Conservation (phyloP, 53 echinoderm and acorn worm species). For the Crossaster papposus region DNA sequence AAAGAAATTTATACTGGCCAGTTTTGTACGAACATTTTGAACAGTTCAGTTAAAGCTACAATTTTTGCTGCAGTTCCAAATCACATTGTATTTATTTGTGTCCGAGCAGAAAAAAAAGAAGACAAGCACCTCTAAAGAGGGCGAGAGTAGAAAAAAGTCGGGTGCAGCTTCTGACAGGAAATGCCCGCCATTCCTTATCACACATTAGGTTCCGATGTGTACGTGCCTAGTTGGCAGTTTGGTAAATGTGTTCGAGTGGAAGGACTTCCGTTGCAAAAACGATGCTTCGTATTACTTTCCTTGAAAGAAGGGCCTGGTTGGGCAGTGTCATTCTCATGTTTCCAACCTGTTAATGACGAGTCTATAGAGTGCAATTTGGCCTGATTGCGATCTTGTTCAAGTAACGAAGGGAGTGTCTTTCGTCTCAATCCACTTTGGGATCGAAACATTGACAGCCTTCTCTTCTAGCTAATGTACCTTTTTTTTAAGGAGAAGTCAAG, state of each 20-base stretch:
- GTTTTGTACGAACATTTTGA: too few relatives aligned
- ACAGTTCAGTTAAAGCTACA: too few relatives aligned
- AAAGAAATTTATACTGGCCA: too few relatives aligned
- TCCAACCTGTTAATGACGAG: neutral
- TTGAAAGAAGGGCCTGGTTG: neutral
- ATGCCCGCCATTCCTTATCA: neutral
- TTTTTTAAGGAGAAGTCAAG: too few relatives aligned
- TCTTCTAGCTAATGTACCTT: too few relatives aligned
- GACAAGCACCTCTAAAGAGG: neutral
- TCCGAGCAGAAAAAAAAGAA: neutral
- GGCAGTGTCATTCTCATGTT: constrained; percentile 1
- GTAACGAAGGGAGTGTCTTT: neutral
- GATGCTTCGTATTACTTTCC: constrained; percentile 1
- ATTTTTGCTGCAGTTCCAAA: too few relatives aligned
- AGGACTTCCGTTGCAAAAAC: neutral
- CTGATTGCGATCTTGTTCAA: neutral
- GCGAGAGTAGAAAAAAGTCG: neutral
- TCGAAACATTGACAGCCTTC: neutral
- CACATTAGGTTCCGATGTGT: neutral
- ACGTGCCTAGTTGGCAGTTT: neutral
- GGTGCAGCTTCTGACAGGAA: neutral
- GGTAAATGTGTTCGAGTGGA: neutral
- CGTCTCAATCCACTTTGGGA: neutral
- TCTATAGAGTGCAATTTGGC: neutral
- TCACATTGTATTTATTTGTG: too few relatives aligned